phyloP scores from a whole-genome alignment of 2,113 vertebrate species.

The Bagarius yarrelli region DNA sequence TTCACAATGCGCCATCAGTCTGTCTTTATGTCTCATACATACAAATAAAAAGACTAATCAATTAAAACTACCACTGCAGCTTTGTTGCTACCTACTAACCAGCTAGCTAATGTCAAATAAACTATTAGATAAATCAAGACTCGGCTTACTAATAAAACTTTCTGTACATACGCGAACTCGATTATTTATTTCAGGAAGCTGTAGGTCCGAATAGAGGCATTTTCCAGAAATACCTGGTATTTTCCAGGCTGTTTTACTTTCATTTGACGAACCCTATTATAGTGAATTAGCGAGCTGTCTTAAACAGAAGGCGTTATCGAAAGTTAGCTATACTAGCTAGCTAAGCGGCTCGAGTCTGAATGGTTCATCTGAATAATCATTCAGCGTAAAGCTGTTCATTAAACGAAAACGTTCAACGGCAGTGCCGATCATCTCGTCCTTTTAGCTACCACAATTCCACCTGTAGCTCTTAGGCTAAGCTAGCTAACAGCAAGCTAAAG shows the following conservation, averaged over 20 bases:
- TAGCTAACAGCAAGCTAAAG: neutral
- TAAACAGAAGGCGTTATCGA: neutral
- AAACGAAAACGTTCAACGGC: neutral
- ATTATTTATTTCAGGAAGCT: neutral
- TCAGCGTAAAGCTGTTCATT: neutral
- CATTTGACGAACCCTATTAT: neutral
- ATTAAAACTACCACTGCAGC: too few relatives aligned
- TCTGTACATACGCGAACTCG: neutral
- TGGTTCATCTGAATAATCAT: neutral
- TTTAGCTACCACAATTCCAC: conserved; percentile 35
- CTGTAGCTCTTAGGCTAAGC: conserved; percentile 47
- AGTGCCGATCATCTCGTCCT: neutral
- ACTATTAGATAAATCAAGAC: neutral
- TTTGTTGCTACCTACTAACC: too few relatives aligned
- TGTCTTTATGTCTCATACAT: neutral
- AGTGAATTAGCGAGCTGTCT: neutral
- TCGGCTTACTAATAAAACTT: neutral
- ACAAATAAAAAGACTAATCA: neutral
- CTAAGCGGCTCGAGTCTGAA: neutral
- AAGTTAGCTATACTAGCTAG: conserved; percentile 28
- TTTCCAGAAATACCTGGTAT: too few relatives aligned
- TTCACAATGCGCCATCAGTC: neutral
- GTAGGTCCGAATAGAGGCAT: neutral
- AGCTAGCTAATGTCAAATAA: neutral
- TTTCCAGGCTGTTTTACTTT: neutral